Evolutionary conservation across 30 jellyfish, hydroid and myxozoan species (phyloP), one percentile per base, ranked within the genome.

Genomic region (Pelagia noctiluca): DNA sequence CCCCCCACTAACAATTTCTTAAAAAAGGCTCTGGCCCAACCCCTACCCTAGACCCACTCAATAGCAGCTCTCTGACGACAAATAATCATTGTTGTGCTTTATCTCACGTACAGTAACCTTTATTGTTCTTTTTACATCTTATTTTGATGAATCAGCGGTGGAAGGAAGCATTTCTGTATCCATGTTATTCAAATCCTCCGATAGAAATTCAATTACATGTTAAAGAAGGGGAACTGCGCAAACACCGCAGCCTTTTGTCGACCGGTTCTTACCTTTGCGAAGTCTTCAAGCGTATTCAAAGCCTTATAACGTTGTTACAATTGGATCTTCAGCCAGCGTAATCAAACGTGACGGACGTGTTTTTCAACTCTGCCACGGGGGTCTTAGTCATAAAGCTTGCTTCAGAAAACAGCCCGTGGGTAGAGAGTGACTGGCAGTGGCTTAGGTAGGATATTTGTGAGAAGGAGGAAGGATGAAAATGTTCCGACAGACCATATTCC

Each of bases 231-330:
- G 68, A 52, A 52, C 68, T 52, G 68, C 21, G 16, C 26, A 52
- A 52, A 3, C 21, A 52, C 68, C 68, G 26, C 68, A 52, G 21
- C 68, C 68, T 3, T n/a, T 52, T 52, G 68, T 52, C 57, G 7
- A 52, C 26, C 21, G 12, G 21, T 5, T 10, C 30, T 3, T 25
- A 52, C 28, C 34, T 66, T 63, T 38, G 1, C 46, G 90, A 25
- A 49, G 0, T 22, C 35, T 25, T 50, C 70, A 33, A 80, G 52
- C 36, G 76, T 72, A 31, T 53, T 26, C 71, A 48, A 77, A 48
- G 7, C 72, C 50, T 66, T 72, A 65, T 63, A 80, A 80, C 83
- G 42, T 63, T 80, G 77, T 52, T 64, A 65, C 83, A 80, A 67
- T 66, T 66, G 78, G 67, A 38, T 84, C 46, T 70, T 52, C 68